Evolutionary conservation across 1,140 invertebrate species (phyloP).

Genomic region (Nilaparvata lugens): DNA sequence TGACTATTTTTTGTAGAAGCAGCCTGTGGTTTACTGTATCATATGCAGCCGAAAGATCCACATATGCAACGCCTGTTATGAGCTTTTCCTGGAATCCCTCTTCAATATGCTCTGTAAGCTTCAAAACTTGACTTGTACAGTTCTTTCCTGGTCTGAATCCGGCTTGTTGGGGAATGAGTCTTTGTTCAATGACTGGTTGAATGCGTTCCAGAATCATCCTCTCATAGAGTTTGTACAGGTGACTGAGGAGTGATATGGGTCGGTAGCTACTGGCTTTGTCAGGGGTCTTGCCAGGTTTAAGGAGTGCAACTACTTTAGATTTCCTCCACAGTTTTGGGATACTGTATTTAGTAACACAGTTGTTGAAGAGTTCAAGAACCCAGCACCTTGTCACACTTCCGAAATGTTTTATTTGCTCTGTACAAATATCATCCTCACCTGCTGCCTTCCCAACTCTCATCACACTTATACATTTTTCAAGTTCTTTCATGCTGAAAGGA

Average conservation of each 20-base stretch:
- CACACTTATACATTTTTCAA: no score
- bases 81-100: slow-evolving; percentile 16
- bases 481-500: no score
- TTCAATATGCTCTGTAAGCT: slow-evolving; percentile 16
- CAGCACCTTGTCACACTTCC: no score
- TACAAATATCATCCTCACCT: no score
- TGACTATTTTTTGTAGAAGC: slow-evolving; percentile 6
- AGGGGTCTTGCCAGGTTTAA: slow-evolving; percentile 17
- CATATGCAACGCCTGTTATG: slow-evolving; percentile 16
- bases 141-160: no score
- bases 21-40: slow-evolving; percentile 16
- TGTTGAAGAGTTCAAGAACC: no score
- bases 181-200: background rate
- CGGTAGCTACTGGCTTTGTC: slow-evolving; percentile 12
- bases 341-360: no score
- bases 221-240: slow-evolving; percentile 15
- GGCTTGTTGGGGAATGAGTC: no score
- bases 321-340: slow-evolving; percentile 19
- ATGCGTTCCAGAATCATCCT: slow-evolving; percentile 13
- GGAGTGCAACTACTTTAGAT: slow-evolving; percentile 13
- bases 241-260: slow-evolving; percentile 15
- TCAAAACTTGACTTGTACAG: slow-evolving; percentile 17
- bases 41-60: slow-evolving; percentile 17
- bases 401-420: no score
- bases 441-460: no score